phyloP scores from a whole-genome alignment of 1,140 invertebrate species.

The Heterodera schachtii region DNA sequence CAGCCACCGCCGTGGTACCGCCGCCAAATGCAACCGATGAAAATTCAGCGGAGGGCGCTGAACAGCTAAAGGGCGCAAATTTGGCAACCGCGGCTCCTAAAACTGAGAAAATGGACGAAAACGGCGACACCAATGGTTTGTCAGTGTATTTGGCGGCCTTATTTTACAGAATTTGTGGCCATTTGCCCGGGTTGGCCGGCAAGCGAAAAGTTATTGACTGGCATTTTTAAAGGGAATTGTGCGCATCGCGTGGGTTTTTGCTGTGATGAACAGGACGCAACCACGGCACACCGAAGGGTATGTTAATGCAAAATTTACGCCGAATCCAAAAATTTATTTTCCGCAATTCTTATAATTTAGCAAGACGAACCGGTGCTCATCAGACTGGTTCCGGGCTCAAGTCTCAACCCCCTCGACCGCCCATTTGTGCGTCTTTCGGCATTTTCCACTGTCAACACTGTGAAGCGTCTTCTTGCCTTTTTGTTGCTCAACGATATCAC shows the following conservation, averaged over 20 bases:
- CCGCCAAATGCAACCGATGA: background rate
- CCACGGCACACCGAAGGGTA: conserved; percentile 38
- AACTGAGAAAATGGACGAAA: no score
- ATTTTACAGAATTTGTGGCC: no score
- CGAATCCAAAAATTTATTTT: background rate
- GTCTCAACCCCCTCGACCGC: conserved; percentile 22
- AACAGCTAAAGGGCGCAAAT: background rate
- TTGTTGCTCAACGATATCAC: conserved; percentile 77
- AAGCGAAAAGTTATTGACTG: no score
- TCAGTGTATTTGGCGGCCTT: no score
- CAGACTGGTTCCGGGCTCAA: conserved; percentile 35
- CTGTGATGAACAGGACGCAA: conserved; percentile 34
- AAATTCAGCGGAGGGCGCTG: background rate
- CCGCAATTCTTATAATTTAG: background rate
- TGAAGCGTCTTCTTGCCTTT: conserved; percentile 84
- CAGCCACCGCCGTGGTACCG: background rate
- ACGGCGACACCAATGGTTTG: no score
- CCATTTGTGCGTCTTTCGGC: conserved; percentile 47
- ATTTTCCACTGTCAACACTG: conserved; percentile 53
- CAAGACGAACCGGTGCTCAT: conserved; percentile 39
- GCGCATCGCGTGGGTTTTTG: conserved; percentile 13
- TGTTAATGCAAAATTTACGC: background rate
- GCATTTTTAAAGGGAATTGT: background rate
- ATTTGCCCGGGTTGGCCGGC: no score
- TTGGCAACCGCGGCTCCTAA: background rate